These are phyloP conservation scores for Luperina nickerlii DNA, from an alignment of 2,888 invertebrate genomes.

Conservation along the genomic window DNA sequence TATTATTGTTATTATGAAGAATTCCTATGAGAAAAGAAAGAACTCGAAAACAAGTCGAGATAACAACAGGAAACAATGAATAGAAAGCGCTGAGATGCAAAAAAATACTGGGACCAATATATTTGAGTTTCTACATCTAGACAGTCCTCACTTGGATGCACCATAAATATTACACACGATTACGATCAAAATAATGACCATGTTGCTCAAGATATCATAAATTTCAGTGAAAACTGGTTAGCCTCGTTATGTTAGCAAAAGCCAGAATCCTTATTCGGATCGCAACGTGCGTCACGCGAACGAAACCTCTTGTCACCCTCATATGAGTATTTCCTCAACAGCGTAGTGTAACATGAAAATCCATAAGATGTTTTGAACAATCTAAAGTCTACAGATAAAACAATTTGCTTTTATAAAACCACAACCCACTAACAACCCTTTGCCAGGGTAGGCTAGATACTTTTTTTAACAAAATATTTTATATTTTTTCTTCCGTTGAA, in stretches of 20 bases:
- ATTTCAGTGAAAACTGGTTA: slow-evolving; percentile 54
- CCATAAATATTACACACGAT: slow-evolving; percentile 23
- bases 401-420: slow-evolving; percentile 22
- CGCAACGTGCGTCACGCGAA: slow-evolving; percentile 22
- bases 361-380: slow-evolving; percentile 7
- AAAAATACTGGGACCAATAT: slow-evolving; percentile 41
- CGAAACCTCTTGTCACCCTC: slow-evolving; percentile 22
- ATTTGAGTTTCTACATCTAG: slow-evolving; percentile 10
- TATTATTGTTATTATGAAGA: not conserved
- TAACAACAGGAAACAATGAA: slow-evolving; percentile 31
- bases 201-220: slow-evolving; percentile 36
- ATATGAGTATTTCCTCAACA: slow-evolving; percentile 17
- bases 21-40: slow-evolving; percentile 45
- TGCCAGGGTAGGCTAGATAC: slow-evolving; percentile 11
- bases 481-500: not conserved
- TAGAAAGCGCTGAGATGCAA: slow-evolving; percentile 17
- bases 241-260: slow-evolving; percentile 46
- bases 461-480: not conserved
- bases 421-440: slow-evolving; percentile 29
- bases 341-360: not conserved
- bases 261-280: slow-evolving; percentile 47
- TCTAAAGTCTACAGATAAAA: slow-evolving; percentile 19
- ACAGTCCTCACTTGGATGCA: slow-evolving; percentile 17
- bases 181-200: slow-evolving; percentile 46
- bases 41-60: slow-evolving; percentile 53